phyloP scores from a whole-genome alignment of 1,140 invertebrate species.

The Drusus annulatus region DNA sequence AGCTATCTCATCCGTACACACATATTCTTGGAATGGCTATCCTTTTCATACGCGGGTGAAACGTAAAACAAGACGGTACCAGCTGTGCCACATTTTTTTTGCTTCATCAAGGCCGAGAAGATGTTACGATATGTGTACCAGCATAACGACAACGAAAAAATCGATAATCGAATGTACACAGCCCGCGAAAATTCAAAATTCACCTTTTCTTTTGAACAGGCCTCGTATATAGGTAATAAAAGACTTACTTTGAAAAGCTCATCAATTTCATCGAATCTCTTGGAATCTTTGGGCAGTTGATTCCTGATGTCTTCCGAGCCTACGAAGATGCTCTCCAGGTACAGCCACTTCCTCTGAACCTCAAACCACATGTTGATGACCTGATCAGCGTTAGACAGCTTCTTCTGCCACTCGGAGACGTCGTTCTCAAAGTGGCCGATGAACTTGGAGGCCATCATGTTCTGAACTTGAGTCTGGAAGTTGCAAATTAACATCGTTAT shows the following conservation, averaged over 20 bases:
- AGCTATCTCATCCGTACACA: no score
- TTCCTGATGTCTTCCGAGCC: slow-evolving; percentile 95
- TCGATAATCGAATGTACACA: no score
- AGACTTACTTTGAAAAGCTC: slow-evolving; percentile 87
- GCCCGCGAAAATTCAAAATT: no score
- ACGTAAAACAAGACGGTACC: no score
- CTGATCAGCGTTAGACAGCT: slow-evolving; percentile 89
- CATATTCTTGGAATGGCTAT: no score
- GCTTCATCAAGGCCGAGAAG: no score
- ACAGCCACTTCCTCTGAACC: slow-evolving; percentile 94
- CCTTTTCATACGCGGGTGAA: no score
- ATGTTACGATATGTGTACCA: no score
- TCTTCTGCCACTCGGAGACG: slow-evolving; percentile 92
- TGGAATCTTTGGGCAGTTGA: slow-evolving; percentile 93
- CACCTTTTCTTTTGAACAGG: no score
- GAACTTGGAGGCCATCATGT: slow-evolving; percentile 94
- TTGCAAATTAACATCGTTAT: not conserved
- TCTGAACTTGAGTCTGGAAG: slow-evolving; percentile 82
- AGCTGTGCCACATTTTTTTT: no score
- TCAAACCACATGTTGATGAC: slow-evolving; percentile 91
- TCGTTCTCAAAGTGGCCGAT: slow-evolving; percentile 89
- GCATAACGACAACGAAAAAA: no score
- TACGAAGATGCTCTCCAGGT: slow-evolving; percentile 96
- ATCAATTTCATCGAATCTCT: slow-evolving; percentile 91
- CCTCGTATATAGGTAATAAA: no score